phyloP scores from a whole-genome alignment of 2,888 invertebrate genomes.

The Sinodicranocentrus sp. region DNA sequence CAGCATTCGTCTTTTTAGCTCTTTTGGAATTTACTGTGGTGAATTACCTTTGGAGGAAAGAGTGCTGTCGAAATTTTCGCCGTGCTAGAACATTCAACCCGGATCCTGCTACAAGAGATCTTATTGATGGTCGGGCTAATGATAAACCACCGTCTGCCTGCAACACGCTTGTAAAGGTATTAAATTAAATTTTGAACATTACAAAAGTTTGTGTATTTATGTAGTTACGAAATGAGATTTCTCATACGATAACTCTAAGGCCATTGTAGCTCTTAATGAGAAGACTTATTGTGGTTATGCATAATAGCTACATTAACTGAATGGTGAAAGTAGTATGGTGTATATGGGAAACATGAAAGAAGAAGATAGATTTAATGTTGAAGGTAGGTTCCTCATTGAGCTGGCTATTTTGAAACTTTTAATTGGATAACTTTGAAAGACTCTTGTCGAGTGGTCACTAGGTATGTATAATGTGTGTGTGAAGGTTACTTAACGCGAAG shows the following conservation, averaged over 20 bases:
- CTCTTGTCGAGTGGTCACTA: conserved; percentile 13
- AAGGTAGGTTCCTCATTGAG: neutral
- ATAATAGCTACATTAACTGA: neutral
- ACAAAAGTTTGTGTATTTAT: neutral
- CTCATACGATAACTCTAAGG: too few species aligned
- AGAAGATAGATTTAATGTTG: neutral
- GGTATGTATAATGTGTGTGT: neutral
- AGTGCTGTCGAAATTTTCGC: conserved; percentile 71
- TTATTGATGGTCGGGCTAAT: conserved; percentile 37
- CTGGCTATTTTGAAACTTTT: conserved; percentile 40
- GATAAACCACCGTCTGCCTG: conserved; percentile 51
- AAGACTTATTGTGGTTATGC: neutral
- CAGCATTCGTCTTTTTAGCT: conserved; percentile 80
- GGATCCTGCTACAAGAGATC: conserved; percentile 37
- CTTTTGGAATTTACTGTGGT: conserved; percentile 80
- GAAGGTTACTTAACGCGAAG: neutral
- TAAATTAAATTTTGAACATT: neutral
- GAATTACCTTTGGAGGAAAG: conserved; percentile 80
- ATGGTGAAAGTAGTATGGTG: neutral
- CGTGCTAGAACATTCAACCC: conserved; percentile 62
- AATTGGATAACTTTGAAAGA: conserved; percentile 50
- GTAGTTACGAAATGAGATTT: neutral
- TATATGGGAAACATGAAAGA: neutral
- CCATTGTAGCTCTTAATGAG: too few species aligned
- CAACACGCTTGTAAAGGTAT: conserved; percentile 56